Evolutionary conservation across 1,140 invertebrate genomes (phyloP).

Genomic region (Bombus breviceps): DNA sequence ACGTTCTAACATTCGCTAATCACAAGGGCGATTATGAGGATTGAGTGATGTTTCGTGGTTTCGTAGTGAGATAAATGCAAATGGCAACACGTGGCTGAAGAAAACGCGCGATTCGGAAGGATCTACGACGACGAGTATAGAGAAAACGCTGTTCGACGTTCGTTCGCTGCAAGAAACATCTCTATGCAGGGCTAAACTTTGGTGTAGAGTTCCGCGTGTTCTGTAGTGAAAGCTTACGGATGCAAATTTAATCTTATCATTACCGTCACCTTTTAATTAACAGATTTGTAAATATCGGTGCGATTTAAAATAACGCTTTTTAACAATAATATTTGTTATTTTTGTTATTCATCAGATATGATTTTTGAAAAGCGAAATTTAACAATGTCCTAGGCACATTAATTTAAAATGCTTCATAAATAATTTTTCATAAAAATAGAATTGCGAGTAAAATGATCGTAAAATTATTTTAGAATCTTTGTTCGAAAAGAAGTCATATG

Average conservation of each 20-base stretch:
- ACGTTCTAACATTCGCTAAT: not conserved
- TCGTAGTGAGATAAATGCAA: constrained; percentile 45
- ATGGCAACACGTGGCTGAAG: constrained; percentile 41
- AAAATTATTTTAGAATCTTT: not conserved
- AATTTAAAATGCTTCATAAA: too few species aligned
- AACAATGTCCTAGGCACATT: too few species aligned
- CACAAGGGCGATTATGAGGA: not conserved
- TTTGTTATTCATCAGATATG: too few species aligned
- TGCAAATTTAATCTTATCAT: not conserved
- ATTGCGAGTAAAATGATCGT: too few species aligned
- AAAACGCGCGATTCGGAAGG: constrained; percentile 22
- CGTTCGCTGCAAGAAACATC: not conserved
- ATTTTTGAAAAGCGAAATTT: too few species aligned
- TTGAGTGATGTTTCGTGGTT: not conserved
- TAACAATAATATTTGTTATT: not conserved
- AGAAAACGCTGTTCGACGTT: constrained; percentile 26
- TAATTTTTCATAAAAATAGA: too few species aligned
- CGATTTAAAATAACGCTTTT: not conserved
- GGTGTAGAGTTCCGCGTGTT: not conserved
- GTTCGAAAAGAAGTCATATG: not conserved
- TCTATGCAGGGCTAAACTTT: not conserved
- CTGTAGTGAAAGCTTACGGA: not conserved
- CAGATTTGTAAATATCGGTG: too few species aligned
- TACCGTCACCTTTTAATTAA: too few species aligned
- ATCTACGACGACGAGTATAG: constrained; percentile 41